Percentiles rank a stretch among this genome's conserved stretches.
phyloP scores from a whole-genome alignment of 2,888 invertebrate species.

The Ceramica pisi region DNA sequence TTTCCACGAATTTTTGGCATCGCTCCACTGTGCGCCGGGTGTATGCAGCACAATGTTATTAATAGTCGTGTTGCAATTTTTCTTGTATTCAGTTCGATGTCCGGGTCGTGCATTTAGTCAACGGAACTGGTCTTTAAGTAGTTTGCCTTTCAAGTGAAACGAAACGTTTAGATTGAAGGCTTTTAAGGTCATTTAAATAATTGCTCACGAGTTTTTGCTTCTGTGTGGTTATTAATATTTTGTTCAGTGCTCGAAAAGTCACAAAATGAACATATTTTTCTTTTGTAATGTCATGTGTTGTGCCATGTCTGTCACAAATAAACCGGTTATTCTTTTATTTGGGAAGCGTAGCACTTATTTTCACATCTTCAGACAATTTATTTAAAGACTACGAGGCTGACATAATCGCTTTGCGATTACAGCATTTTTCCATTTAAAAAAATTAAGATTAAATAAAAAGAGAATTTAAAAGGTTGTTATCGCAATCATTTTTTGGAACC shows the following conservation, averaged over 20 bases:
- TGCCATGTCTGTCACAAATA: too few relatives aligned
- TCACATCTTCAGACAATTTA: too few relatives aligned
- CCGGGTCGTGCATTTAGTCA: conserved; percentile 26
- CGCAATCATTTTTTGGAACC: too few relatives aligned
- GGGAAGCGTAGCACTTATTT: not conserved
- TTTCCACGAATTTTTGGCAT: conserved; percentile 59
- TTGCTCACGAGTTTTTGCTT: not conserved
- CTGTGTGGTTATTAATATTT: not conserved
- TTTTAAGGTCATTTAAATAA: conserved; percentile 17
- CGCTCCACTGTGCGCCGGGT: conserved; percentile 61
- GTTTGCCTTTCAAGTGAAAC: conserved; percentile 14
- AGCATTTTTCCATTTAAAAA: too few relatives aligned
- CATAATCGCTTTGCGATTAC: too few relatives aligned
- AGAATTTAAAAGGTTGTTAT: too few relatives aligned
- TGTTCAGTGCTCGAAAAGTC: not conserved
- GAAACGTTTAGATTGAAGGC: conserved; percentile 11
- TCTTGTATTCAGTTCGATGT: conserved; percentile 42
- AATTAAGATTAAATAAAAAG: too few relatives aligned
- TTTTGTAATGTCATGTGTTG: too few relatives aligned
- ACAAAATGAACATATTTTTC: not conserved
- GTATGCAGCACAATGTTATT: conserved; percentile 59
- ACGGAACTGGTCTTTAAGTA: conserved; percentile 22
- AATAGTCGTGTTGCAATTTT: conserved; percentile 52
- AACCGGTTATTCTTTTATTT: too few relatives aligned
- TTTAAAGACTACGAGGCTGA: too few relatives aligned